Base-by-base conservation (phyloP, 2,888 invertebrate species). In the Galeopsomyia nigrocyanea region DNA sequence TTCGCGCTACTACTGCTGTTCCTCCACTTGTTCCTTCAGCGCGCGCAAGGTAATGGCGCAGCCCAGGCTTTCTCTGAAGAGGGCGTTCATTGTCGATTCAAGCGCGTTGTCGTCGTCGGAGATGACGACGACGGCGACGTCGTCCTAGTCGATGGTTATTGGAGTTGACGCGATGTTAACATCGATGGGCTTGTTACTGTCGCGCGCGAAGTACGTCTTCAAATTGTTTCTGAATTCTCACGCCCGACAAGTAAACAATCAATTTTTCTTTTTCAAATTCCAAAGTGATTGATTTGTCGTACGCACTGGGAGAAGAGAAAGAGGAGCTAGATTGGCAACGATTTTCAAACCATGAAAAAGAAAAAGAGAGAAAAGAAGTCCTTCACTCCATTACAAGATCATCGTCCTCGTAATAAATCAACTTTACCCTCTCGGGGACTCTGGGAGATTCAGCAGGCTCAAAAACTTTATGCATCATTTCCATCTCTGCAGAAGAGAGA, bases 331-430 rank as follows among this genome's bases (percentile, higher is more conserved):
- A 57, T 57, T 16, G 57, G 16, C 57, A 22, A 56, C 49, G 21
- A 61, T 61, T 61, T 19, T 10, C 64, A 57, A 58, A 13, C 39
- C 10, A 3, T 14, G 46, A 19, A 39, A 58, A 58, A n/a, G n/a
- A n/a, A n/a, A n/a, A n/a, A n/a, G n/a, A n/a, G n/a, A n/a, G n/a
- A n/a, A n/a, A n/a, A 46, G 21, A 26, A 46, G 21, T 51, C 50
- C 49, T 53, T 22, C 16, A 50, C 26, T 21, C 51, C 51, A 51
- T 67, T 63, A 57, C 57, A 58, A 62, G 57, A 67, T 67, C 57
- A 67, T 72, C 63, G 58, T 63, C 39, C 65, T 47, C 16, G 72
- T 60, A 57, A 65, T 69, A 69, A 73, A 73, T 73, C 73, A 73
- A 73, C 62, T 62, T 73, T 73, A 19, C 56, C 58, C 60, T 53